phyloP scores from a whole-genome alignment of 2,797 vertebrate genomes.

The Brotula barbata region DNA sequence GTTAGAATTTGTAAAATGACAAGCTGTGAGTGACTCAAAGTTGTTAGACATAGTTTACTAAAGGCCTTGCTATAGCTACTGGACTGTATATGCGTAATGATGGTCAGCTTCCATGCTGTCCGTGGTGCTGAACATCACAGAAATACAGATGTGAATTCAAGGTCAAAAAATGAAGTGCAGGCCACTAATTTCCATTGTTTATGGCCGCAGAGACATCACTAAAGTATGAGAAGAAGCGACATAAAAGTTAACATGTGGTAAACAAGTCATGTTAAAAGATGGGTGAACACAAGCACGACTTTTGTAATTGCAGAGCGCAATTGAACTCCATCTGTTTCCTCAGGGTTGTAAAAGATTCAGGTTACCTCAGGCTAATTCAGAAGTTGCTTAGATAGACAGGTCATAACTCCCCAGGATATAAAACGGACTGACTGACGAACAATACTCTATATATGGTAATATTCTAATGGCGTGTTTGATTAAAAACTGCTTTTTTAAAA shows the following conservation, averaged over 20 bases:
- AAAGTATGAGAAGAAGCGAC: too few species aligned
- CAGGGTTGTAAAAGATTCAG: neutral
- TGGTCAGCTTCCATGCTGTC: too few species aligned
- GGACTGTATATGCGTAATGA: too few species aligned
- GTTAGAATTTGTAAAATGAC: too few species aligned
- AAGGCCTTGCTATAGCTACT: too few species aligned
- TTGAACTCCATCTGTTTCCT: neutral
- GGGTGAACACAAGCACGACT: constrained; percentile 1
- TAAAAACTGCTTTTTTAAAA: constrained; percentile 6
- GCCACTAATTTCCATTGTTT: too few species aligned
- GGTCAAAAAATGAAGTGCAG: too few species aligned
- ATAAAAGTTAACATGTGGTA: neutral
- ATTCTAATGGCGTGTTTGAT: constrained; percentile 31
- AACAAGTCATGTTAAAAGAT: constrained; percentile 10
- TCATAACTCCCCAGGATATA: neutral
- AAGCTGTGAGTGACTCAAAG: too few species aligned
- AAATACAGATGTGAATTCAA: too few species aligned
- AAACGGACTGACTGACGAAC: constrained; percentile 12
- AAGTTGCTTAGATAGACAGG: neutral
- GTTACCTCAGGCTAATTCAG: neutral
- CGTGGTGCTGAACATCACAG: too few species aligned
- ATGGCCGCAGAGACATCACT: too few species aligned
- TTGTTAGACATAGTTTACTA: too few species aligned
- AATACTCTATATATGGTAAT: neutral
- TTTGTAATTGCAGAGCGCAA: constrained; percentile 14